Evolutionary conservation across 2,888 invertebrate genomes (phyloP), one percentile per base, ranked within the genome.

Genomic region (Drosophila pegasa): DNA sequence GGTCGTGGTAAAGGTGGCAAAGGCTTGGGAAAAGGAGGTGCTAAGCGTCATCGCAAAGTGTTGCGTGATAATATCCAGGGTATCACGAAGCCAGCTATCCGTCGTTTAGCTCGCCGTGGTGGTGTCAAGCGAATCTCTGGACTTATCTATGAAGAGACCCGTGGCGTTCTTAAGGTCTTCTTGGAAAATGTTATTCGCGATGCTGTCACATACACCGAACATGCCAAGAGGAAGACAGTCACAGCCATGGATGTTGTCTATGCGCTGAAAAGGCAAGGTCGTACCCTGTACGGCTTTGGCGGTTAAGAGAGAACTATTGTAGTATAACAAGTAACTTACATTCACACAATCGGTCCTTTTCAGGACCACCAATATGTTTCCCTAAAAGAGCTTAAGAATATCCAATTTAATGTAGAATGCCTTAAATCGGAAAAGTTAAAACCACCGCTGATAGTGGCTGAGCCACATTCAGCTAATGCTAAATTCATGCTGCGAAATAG

Each of bases 41-140:
- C 96, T 31, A 96, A 96, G 91, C 95, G 96, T 78, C 96, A 97
- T 92, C 93, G 97, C 64, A 97, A 96, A 91, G 96, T 97, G 2
- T 95, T 95, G 8, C 93, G 95, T 75, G 96, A 96, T 90, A 96
- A 96, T 90, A 96, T 96, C 91, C 47, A 48, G 47, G 47, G 47
- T 14, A 48, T 48, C 67, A 96, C 96, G 0, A 96, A 95, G 72
- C 96, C 96, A 0, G 96, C 96, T 0, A 96, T 96, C 67, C 93
- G 96, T 89, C 94, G 96, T 91, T 91, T 96, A 78, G 96, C 96
- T 33, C 93, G 96, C 66, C 92, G 94, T 75, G 94, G 94, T 0
- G 96, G 95, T 6, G 96, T 95, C 0, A 95, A 95, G 72, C 92
- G 94, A 78, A 96, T 96, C 56, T 95, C 95, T 14, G 96, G 96